These are phyloP conservation scores for Amitus sp. DNA, from an alignment of 2,888 invertebrate genomes.

Conservation along the genomic window DNA sequence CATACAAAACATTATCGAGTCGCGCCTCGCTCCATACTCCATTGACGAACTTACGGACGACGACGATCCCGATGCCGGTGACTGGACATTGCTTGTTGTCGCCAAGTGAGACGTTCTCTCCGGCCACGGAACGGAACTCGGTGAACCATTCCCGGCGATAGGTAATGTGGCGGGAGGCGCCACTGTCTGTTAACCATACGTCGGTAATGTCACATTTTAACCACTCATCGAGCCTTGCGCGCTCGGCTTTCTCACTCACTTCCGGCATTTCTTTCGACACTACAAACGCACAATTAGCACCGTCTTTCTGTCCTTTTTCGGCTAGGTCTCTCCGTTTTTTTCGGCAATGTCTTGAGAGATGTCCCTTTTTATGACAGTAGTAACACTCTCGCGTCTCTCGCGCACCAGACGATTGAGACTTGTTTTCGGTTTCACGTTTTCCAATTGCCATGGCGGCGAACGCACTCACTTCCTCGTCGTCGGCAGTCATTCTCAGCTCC, in stretches of 20 bases:
- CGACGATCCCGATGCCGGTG: conserved; percentile 15
- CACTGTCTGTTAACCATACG: conserved; percentile 17
- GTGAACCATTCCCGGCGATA: conserved; percentile 22
- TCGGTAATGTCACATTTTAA: background rate
- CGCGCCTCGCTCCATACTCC: conserved; percentile 9
- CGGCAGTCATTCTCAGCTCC: conserved; percentile 33
- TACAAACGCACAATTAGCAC: background rate
- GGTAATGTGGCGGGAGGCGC: conserved; percentile 28
- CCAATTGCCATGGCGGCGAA: conserved; percentile 10
- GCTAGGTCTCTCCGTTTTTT: background rate
- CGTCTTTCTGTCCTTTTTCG: background rate
- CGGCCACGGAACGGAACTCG: background rate
- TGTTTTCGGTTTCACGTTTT: too few relatives aligned
- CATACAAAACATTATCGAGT: conserved; percentile 24
- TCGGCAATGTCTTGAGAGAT: conserved; percentile 12
- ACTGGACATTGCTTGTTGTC: conserved; percentile 10
- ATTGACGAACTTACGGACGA: conserved; percentile 6
- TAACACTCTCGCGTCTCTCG: too few relatives aligned
- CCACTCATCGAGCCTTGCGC: too few relatives aligned
- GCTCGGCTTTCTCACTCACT: too few relatives aligned
- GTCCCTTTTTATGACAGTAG: conserved; percentile 10
- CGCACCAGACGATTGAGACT: too few relatives aligned
- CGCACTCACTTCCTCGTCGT: conserved; percentile 17
- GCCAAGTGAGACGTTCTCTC: conserved; percentile 19
- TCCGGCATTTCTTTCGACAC: background rate